Percentiles rank a stretch among this genome's conserved stretches.
phyloP scores from a whole-genome alignment of 1,140 invertebrate genomes.

The Wiebesia pumilae region DNA sequence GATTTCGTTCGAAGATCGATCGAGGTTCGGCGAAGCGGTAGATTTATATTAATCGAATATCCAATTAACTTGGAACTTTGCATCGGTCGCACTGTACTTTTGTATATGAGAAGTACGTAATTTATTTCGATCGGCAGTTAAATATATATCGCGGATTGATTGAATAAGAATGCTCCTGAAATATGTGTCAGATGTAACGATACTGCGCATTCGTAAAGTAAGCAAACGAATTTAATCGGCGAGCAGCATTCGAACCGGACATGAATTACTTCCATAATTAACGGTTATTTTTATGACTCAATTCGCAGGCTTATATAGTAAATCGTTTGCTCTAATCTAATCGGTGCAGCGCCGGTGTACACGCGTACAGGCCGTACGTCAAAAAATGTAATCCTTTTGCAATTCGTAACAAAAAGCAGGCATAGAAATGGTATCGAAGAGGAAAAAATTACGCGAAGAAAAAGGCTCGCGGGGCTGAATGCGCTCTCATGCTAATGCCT shows the following conservation, averaged over 20 bases:
- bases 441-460: not conserved
- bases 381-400: not conserved
- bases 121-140: not conserved
- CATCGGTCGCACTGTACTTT: not conserved
- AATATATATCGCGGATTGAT: not conserved
- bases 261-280: not conserved
- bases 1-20: too few relatives aligned
- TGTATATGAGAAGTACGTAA: not conserved
- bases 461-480: not conserved
- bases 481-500: slow-evolving; percentile 15
- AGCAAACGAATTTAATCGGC: not conserved
- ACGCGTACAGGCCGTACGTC: not conserved
- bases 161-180: not conserved
- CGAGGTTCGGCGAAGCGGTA: not conserved
- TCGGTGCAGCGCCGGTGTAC: not conserved
- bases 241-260: not conserved
- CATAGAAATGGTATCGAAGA: not conserved
- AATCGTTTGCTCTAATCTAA: not conserved
- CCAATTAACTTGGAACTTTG: not conserved
- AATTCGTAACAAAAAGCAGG: not conserved
- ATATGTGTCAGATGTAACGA: not conserved
- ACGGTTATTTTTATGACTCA: not conserved
- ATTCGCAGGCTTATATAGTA: not conserved
- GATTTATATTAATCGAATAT: not conserved
- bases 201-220: not conserved